Base-by-base conservation (phyloP, 2,113 vertebrate species). In the Pogona vitticeps region DNA sequence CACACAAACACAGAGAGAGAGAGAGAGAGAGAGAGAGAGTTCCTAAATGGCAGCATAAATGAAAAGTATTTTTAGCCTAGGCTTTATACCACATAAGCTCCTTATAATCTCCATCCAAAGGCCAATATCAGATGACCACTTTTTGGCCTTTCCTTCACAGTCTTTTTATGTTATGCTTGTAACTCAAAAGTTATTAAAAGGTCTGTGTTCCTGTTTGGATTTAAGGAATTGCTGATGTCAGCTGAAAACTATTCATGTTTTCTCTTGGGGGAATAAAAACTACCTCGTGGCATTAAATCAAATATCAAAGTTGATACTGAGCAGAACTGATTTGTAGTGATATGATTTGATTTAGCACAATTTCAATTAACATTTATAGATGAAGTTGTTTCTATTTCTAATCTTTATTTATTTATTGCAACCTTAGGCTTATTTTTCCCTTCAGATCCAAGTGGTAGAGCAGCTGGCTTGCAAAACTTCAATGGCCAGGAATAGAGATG, bases 301-400 rank as follows among this genome's bases (percentile, higher is more conserved):
- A 92, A 88, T 81, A 20, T 80, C 70, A 85, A 9, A 87, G 7
- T 2, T 76, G 14, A 75, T 89, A 88, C 14, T 31, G 0, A 89
- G 0, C 52, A 91, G 6, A 83, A 85, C 68, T 2, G 82, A 83
- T 89, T 91, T 92, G 13, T n/a, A 90, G 42, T 10, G 89, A 85
- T 88, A 84, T 2, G 63, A 5, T 79, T 91, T 89, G 75, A 94
- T 93, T 78, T 91, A 86, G 77, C 84, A 31, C 1, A 82, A 68
- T 91, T 92, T 88, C 3, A 31, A 61, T 61, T 17, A 20, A 65
- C 5, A 20, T 65, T 23, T 21, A 20, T 26, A 65, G 6, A 65
- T 65, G 26, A 36, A 73, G 18, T 40, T 26, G 9, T 73, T 42
- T 42, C 20, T 75, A 75, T 14, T 6, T 31, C 14, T 20, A 46